Evolutionary conservation across 2,797 vertebrate genomes (phyloP), one percentile per base, ranked within the genome.

Genomic region (Philypnodon macrostomus): DNA sequence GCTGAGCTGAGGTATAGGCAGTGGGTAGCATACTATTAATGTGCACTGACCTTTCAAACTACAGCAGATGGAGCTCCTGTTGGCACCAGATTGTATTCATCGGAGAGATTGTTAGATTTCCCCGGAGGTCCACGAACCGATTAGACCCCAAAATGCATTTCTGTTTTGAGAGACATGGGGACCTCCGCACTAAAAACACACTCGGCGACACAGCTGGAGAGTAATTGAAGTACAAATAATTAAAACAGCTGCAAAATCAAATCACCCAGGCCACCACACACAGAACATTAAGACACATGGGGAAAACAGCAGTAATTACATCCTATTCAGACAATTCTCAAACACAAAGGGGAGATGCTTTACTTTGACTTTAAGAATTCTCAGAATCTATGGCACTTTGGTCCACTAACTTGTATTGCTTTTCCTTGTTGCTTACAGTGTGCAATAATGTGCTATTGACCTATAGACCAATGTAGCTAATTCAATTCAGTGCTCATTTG

Each of bases 211-310:
- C 74, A 80, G 70, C 74, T 70, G 69, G 47, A 63, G 37, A 64
- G 52, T 18, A 67, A 72, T 51, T 52, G 50, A 59, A 65, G 33
- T 46, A 56, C 34, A 53, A 65, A 67, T 68, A 58, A 75, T 72
- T 63, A 31, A 70, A 77, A 62, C 61, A 68, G 63, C 67, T 78
- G 67, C 46, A 58, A 27, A 50, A 55, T 50, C 27, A 59, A 53
- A 69, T 74, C 30, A 42, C 47, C 19, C 10, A 8, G 39, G 27
- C 48, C 47, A 41, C 19, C 18, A 29, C 50, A 41, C 41, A 58
- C 19, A 32, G 30, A 26, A 34, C 36, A 40, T 38, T 26, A 29
- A 7, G 40, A 6, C n/a, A 6, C 38, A 39, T 34, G 24, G 24
- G 36, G 18, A 37, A 18, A 29, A 31, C 9, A 38, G 14, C 5